A percentile compares a stretch with the other conserved stretches of the same genome.
Evolutionary conservation across 1,140 invertebrate genomes (phyloP).

Genomic region (Saccostrea cuccullata): DNA sequence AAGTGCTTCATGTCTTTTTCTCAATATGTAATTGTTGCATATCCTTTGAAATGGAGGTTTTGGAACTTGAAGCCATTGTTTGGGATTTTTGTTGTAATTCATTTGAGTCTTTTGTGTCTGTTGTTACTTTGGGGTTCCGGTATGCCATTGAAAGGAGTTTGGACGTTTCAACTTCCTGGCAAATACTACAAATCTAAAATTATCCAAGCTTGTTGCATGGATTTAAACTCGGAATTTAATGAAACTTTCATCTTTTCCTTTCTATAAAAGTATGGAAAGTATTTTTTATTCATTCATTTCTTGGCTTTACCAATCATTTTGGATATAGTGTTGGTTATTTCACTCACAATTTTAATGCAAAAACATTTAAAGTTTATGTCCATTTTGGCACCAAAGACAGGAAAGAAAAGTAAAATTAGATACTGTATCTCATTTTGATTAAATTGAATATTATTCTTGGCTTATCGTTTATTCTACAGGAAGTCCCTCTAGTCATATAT

Average conservation of each 20-base stretch:
- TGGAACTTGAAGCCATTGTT: background rate
- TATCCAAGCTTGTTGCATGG: background rate
- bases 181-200: background rate
- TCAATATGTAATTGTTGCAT: too few species aligned
- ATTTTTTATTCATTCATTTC: background rate
- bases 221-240: background rate
- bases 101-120: background rate
- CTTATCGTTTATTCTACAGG: too few species aligned
- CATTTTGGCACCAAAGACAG: background rate
- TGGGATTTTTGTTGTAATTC: background rate
- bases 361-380: background rate
- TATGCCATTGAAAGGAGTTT: background rate
- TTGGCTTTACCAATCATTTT: background rate
- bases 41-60: background rate
- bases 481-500: too few species aligned
- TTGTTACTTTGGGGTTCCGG: background rate
- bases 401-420: too few species aligned
- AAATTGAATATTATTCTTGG: too few species aligned
- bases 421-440: too few species aligned
- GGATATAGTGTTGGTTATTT: background rate
- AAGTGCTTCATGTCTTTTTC: too few species aligned
- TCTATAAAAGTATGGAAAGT: background rate
- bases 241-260: background rate
- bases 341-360: background rate
- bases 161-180: background rate